Percentiles rank a stretch among this genome's conserved stretches.
phyloP scores from a whole-genome alignment of 1,140 invertebrate species.

The Drosophila pandora region DNA sequence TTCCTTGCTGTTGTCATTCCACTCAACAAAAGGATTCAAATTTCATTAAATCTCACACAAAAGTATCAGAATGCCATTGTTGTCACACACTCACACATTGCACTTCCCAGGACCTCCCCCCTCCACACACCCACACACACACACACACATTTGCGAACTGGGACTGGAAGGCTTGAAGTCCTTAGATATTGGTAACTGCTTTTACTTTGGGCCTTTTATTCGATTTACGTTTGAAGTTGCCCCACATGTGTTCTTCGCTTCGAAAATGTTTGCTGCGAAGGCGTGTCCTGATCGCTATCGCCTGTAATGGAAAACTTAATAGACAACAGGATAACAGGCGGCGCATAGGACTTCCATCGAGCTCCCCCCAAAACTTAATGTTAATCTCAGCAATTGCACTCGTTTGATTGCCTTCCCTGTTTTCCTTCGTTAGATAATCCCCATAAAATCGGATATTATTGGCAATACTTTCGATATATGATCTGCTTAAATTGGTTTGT shows the following conservation, averaged over 20 bases:
- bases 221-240: conserved; percentile 78
- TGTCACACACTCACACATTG: conserved; percentile 53
- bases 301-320: conserved; percentile 75
- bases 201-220: conserved; percentile 79
- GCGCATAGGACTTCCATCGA: conserved; percentile 3
- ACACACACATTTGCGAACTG: conserved; percentile 4
- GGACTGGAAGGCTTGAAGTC: conserved; percentile 52
- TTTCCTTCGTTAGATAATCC: conserved; percentile 17
- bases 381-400: conserved; percentile 48
- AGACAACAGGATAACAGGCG: conserved; percentile 32
- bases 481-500: conserved; percentile 30
- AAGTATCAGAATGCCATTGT: conserved; percentile 82
- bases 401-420: conserved; percentile 18
- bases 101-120: conserved; percentile 30
- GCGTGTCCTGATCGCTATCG: conserved; percentile 67
- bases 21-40: conserved; percentile 81
- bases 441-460: conserved; percentile 34
- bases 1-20: conserved; percentile 63
- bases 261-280: conserved; percentile 20
- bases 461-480: conserved; percentile 26
- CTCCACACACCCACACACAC: too few relatives aligned
- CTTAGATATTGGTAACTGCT: conserved; percentile 72
- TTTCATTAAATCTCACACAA: conserved; percentile 83
- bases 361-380: background rate
- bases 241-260: conserved; percentile 32